Base-by-base conservation (phyloP, 2,888 invertebrate species). In the Monochamus alternatus region DNA sequence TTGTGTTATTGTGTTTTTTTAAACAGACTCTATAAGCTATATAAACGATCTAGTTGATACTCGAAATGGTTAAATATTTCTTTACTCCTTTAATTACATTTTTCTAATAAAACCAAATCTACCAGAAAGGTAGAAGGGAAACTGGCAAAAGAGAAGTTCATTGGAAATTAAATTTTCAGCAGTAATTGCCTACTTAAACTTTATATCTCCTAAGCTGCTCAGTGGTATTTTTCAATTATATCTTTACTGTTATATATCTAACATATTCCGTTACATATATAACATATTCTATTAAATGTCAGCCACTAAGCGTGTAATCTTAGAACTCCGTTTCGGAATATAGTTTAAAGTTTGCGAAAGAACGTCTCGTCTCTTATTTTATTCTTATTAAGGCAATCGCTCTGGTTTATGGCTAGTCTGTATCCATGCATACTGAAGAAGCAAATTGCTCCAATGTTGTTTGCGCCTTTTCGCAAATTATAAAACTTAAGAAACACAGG, bases 391-490 rank as follows among this genome's bases (percentile, higher is more conserved):
- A 77, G 77, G 80, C 74, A 78, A 81, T 81, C 77, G 77, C 77
- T 80, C 76, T 78, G 75, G 77, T 81, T 82, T 83, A 83, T 80
- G 80, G 78, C 75, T 73, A 73, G 80, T 82, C 81, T 80, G 81
- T 82, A 78, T 76, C 78, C 73, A 71, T 76, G 79, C 80, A 81
- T 79, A 79, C 82, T 81, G 83, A 84, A 81, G 60, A 76, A 79
- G 76, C 77, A 79, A 81, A 82, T 81, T 81, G 80, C 79, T 76
- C 64, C 73, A 75, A 73, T 80, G 81, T 82, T 82, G 80, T 80
- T 79, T 74, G 79, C 74, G 76, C 73, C 78, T 81, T 78, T 80
- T 74, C 70, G 60, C 74, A 70, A 72, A 78, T 78, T 73, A 78
- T 73, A 65, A 71, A 78, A 70, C 68, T 75, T 71, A 69, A 73